phyloP scores from a whole-genome alignment of 2,113 vertebrate species.

The Eptesicus fuscus region DNA sequence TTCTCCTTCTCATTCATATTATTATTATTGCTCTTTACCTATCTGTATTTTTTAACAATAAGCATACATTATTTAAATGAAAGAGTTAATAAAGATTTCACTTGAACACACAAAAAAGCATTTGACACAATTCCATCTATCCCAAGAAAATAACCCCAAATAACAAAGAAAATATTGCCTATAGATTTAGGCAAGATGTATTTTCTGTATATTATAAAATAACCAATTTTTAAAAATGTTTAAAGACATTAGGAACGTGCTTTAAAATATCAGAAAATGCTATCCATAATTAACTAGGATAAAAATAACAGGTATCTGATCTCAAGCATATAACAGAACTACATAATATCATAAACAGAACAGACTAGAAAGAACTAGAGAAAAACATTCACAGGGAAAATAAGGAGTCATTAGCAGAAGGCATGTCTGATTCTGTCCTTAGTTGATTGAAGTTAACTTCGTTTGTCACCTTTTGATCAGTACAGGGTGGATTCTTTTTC shows the following conservation, averaged over 20 bases:
- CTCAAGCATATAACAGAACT: background rate
- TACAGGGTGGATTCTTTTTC: background rate
- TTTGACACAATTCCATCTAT: background rate
- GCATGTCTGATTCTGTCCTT: background rate
- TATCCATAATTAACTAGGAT: background rate
- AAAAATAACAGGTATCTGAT: background rate
- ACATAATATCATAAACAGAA: background rate
- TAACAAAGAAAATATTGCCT: background rate
- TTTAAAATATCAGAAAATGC: constrained; percentile 11
- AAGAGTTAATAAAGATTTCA: background rate
- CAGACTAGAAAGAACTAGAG: background rate
- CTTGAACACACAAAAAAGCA: background rate
- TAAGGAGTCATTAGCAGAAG: background rate
- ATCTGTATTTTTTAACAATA: background rate
- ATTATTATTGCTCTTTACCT: background rate
- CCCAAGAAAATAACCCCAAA: background rate
- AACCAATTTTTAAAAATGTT: background rate
- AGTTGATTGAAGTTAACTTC: background rate
- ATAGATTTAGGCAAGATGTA: background rate
- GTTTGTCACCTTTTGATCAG: background rate
- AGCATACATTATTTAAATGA: background rate
- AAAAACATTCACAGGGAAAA: background rate
- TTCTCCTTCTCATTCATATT: background rate
- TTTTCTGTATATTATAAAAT: background rate
- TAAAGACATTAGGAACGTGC: background rate